Base-by-base conservation (phyloP, 2,888 invertebrate genomes). In the Cordilura impudica region DNA sequence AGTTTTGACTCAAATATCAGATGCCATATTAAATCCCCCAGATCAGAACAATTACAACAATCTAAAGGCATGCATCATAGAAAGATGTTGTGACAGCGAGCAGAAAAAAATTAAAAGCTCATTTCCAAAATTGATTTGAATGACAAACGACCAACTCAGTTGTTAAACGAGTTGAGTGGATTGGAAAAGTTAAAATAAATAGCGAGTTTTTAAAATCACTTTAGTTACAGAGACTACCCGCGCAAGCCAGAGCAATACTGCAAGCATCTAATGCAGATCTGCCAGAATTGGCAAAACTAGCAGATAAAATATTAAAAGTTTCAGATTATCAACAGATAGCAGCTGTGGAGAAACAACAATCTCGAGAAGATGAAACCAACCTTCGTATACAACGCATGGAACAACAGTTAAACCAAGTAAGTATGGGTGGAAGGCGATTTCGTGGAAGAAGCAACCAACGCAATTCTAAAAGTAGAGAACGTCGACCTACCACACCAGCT, bases 1-100 rank as follows among this genome's bases (percentile, higher is more conserved):
- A n/a, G n/a, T n/a, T n/a, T n/a, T 82, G 1, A 60, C 61, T 2
- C 81, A 83, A 61, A 81, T 83, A 14, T 63, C 74, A 0, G 78
- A 82, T 12, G 77, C 82, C 23, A 75, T 83, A 16, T 65, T n/a
- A n/a, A n/a, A n/a, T n/a, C n/a, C n/a, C n/a, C n/a, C n/a, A n/a
- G n/a, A n/a, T n/a, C n/a, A n/a, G n/a, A n/a, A n/a, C n/a, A n/a
- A n/a, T n/a, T 81, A 82, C 23, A 49, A 26, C n/a, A 79, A 82
- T 19, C 31, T 82, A 2, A 82, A 81, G 45, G 51, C 16, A 7
- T 72, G 61, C 5, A 81, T 83, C 1, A 63, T 81, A 16, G 72
- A 78, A 23, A 54, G 65, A 7, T 82, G 70, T 31, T 66, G 77
- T 6, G 81, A 81, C 26, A 76, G 80, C 10, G 82, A 81, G 12